Base-by-base conservation (phyloP, 2,888 invertebrate species). In the Unio pictorum region DNA sequence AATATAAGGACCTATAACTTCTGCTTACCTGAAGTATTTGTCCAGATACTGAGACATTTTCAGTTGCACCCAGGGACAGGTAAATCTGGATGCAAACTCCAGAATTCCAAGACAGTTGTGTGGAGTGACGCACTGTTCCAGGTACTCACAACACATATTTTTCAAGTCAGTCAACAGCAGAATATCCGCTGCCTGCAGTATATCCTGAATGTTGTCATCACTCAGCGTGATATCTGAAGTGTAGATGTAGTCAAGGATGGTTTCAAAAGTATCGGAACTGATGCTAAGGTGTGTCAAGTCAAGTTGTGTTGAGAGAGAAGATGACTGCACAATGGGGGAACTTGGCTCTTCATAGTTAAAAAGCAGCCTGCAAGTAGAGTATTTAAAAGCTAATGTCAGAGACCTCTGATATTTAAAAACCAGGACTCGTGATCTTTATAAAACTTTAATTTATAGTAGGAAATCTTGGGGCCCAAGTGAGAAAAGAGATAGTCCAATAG, bases 21-120 rank as follows among this genome's bases (percentile, higher is more conserved):
- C 15, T 45, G 67, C 79, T 72, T 69, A 87, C 87, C 81, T 88
- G 80, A 92, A 91, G 83, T 92, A 88, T 71, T 91, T 91, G 90
- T 91, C 86, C 34, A 87, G 69, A 64, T 73, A 87, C 54, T 79
- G 74, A 20, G 83, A 77, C 45, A 81, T 83, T 61, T 77, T 81
- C 45, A 79, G 75, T 64, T 78, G 83, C 20, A 84, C 78, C 80
- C 86, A 80, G 7, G 84, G 82, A 73, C 86, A 87, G 62, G 82
- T 74, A 61, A 81, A 80, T 20, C 78, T 71, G 28, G 97, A 96
- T 58, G 97, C 96, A 91, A 97, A 97, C 86, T 95, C 81, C 56
- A 95, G 93, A 87, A 97, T 96, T 18, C 97, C 97, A 78, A 97
- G 92, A 90, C 96, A 96, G 90, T 97, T 97, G 84, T 76, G 70